Base-by-base conservation (phyloP, 2,113 vertebrate species). In the Coryphaenoides rupestris region DNA sequence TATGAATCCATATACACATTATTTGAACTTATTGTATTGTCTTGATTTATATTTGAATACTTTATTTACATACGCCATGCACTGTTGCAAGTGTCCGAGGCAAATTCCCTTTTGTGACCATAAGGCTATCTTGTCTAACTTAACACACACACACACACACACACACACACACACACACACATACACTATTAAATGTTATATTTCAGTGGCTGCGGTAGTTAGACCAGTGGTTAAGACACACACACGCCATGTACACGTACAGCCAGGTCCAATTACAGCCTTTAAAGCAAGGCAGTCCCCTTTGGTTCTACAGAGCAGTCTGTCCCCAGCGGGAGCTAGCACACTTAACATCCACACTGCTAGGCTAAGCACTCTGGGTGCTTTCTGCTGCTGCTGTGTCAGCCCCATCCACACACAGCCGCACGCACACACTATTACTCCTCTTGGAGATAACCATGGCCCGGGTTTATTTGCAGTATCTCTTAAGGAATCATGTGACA, bases 281-380 rank as follows among this genome's bases (percentile, higher is more conserved):
- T 65, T 61, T n/a, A 67, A 84, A 58, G 82, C 14, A 72, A 59
- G 60, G 69, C 9, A n/a, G 72, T 65, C 60, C 33, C 33, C n/a
- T 40, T 64, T 60, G 67, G 72, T 40, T 40, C 33, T 40, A 12
- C 76, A 80, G 66, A 72, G 70, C 70, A 78, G 66, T 63, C 63
- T 63, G 49, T 56, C 72, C 85, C 67, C 73, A n/a, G 14, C n/a
- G 81, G 78, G 82, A 80, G 22, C 55, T 33, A 73, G 69, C 80
- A 76, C 77, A 80, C 77, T 79, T 74, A 78, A 67, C 75, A 69
- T 71, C 66, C 77, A 80, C 84, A 65, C n/a, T n/a, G n/a, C n/a
- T 71, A 77, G 69, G 68, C 66, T 62, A 70, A 83, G 81, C 84
- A 77, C 58, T 72, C 40, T 68, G 58, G 33, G 33, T 19, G 62